Percentiles rank a stretch among this genome's conserved stretches.
Conservation (phyloP, 2,888 invertebrate genomes). For the Tiliacea citrago region DNA sequence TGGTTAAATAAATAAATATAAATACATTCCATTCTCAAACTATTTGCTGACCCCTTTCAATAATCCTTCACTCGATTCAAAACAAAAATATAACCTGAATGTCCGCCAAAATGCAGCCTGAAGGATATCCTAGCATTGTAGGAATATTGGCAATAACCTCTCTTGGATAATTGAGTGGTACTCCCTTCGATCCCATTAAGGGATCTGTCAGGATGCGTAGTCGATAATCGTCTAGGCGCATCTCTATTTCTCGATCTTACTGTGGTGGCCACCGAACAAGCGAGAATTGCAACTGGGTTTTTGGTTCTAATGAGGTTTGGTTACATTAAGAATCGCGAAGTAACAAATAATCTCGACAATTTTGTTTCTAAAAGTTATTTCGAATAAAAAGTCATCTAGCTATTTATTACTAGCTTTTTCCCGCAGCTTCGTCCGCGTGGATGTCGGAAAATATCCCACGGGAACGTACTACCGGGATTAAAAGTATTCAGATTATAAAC, state of each 20-base stretch:
- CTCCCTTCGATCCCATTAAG: conserved; percentile 78
- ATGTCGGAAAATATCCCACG: no score
- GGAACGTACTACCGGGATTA: no score
- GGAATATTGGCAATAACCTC: conserved; percentile 77
- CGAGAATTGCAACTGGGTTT: not conserved
- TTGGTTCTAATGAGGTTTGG: not conserved
- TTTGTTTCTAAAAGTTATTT: not conserved
- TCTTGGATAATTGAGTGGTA: conserved; percentile 79
- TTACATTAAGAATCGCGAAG: not conserved
- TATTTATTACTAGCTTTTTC: no score
- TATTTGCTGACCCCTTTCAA: not conserved
- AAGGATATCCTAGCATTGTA: conserved; percentile 58
- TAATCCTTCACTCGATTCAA: conserved; percentile 1
- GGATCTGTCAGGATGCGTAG: conserved; percentile 77
- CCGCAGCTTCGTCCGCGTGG: no score
- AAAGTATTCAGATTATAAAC: no score
- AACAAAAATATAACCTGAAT: conserved; percentile 34
- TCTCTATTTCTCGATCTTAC: conserved; percentile 64
- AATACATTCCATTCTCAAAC: not conserved
- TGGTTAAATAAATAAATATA: no score
- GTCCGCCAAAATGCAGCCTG: conserved; percentile 37
- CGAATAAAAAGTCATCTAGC: no score
- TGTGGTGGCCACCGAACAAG: conserved; percentile 29
- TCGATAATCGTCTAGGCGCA: conserved; percentile 72
- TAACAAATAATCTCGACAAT: not conserved